A percentile compares a stretch with the other conserved stretches of the same genome.
Conservation (phyloP, 1,140 invertebrate species). For the Aphelenchoides besseyi region DNA sequence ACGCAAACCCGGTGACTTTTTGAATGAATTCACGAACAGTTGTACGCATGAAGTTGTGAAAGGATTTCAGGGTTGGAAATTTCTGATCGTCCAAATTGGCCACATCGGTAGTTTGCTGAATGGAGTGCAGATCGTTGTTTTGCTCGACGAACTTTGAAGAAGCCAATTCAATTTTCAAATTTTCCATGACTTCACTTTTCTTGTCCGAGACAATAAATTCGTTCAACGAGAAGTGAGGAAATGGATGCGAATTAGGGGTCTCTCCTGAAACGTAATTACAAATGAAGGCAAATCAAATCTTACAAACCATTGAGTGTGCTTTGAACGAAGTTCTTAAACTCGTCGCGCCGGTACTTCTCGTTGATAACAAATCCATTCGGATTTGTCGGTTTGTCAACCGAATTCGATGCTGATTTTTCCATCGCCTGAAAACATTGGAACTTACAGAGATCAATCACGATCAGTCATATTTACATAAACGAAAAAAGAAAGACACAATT, state of each 20-base stretch:
- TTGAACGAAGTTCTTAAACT: neutral
- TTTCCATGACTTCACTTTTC: constrained; percentile 21
- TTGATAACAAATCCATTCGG: constrained; percentile 7
- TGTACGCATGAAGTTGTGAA: constrained; percentile 31
- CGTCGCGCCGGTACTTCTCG: neutral
- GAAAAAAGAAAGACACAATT: no score
- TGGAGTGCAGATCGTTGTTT: constrained; percentile 40
- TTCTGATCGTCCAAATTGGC: constrained; percentile 25
- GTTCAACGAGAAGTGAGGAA: constrained; percentile 39
- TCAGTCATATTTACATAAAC: no score
- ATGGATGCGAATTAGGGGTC: constrained; percentile 34
- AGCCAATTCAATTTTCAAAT: constrained; percentile 17
- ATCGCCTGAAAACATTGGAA: no score
- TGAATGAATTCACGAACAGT: constrained; percentile 35
- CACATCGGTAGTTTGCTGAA: constrained; percentile 39
- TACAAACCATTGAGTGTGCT: neutral
- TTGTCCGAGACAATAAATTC: constrained; percentile 33
- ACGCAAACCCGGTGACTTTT: constrained; percentile 31
- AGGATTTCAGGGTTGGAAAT: constrained; percentile 35
- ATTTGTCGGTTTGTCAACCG: neutral
- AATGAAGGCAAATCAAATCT: neutral
- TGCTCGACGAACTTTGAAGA: constrained; percentile 19
- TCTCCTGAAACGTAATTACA: constrained; percentile 37
- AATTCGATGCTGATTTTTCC: neutral
- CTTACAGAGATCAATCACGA: no score